Conservation (phyloP, 2,797 vertebrate species). For the Coccyzus lansbergi region DNA sequence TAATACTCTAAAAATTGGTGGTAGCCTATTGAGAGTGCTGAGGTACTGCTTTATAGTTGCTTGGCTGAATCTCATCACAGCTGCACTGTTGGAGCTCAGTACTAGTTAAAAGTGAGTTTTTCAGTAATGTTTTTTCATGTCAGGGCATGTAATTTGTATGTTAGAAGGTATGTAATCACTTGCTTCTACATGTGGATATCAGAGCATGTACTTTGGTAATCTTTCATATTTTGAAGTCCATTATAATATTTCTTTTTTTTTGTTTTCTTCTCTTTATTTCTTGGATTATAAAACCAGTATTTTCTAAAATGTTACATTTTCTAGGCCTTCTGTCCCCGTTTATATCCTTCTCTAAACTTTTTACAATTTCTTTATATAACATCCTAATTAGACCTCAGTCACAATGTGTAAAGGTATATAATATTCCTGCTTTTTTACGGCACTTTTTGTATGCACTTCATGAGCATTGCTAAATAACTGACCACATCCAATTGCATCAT, state of each 20-base stretch:
- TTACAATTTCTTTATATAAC: not conserved
- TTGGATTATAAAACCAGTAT: not conserved
- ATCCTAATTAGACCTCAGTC: not conserved
- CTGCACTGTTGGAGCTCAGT: not conserved
- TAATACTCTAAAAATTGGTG: not conserved
- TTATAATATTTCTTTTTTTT: not conserved
- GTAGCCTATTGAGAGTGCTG: not conserved
- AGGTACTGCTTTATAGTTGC: not conserved
- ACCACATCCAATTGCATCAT: not conserved
- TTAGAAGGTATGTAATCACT: not conserved
- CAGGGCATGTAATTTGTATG: not conserved
- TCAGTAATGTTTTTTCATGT: not conserved
- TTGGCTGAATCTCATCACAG: not conserved
- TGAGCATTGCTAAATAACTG: not conserved
- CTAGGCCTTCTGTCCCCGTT: not conserved
- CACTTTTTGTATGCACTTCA: not conserved
- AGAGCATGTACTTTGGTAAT: not conserved
- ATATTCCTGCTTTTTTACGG: not conserved
- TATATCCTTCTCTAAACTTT: not conserved
- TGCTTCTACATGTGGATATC: too few relatives aligned
- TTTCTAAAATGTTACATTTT: not conserved
- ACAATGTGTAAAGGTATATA: not conserved
- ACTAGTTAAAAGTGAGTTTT: not conserved
- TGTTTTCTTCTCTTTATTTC: not conserved
- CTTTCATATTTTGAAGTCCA: not conserved